phyloP scores from a whole-genome alignment of 2,888 invertebrate genomes.

The Drosophila anceps region DNA sequence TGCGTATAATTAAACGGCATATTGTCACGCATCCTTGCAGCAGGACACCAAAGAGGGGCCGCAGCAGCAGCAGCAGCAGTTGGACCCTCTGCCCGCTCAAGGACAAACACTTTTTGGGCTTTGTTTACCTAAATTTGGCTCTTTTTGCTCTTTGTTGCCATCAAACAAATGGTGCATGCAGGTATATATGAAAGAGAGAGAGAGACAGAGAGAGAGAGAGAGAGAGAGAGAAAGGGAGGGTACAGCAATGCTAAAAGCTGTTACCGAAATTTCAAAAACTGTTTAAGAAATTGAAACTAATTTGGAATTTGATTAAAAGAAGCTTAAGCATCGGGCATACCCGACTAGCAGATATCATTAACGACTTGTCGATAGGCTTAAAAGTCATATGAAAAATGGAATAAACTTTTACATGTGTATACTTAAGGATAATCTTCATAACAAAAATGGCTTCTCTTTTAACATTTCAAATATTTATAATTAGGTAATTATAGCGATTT shows the following conservation, averaged over 20 bases:
- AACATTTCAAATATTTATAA: too few relatives aligned
- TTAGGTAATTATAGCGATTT: too few relatives aligned
- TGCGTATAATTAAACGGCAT: slow-evolving; percentile 79
- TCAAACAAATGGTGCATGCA: slow-evolving; percentile 31
- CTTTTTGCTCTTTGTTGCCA: slow-evolving; percentile 19
- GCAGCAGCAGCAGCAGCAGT: neutral
- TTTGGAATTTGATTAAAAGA: slow-evolving; percentile 23
- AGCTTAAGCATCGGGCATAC: too few relatives aligned
- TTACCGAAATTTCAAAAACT: slow-evolving; percentile 3
- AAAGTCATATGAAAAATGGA: too few relatives aligned
- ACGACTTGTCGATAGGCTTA: too few relatives aligned
- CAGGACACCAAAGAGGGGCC: slow-evolving; percentile 15
- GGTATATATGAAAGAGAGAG: slow-evolving; percentile 3
- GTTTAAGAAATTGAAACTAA: slow-evolving; percentile 7
- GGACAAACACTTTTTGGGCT: slow-evolving; percentile 36
- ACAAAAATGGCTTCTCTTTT: too few relatives aligned
- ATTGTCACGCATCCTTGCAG: slow-evolving; percentile 75
- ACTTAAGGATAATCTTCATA: too few relatives aligned
- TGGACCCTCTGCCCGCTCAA: slow-evolving; percentile 29
- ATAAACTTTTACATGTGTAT: too few relatives aligned
- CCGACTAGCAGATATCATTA: neutral
- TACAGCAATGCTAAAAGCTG: neutral
- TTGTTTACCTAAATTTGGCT: slow-evolving; percentile 48
- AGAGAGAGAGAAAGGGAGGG: too few relatives aligned
- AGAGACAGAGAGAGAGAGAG: neutral